Conservation (phyloP, 2,797 vertebrate species). For the Scyliorhinus canicula region DNA sequence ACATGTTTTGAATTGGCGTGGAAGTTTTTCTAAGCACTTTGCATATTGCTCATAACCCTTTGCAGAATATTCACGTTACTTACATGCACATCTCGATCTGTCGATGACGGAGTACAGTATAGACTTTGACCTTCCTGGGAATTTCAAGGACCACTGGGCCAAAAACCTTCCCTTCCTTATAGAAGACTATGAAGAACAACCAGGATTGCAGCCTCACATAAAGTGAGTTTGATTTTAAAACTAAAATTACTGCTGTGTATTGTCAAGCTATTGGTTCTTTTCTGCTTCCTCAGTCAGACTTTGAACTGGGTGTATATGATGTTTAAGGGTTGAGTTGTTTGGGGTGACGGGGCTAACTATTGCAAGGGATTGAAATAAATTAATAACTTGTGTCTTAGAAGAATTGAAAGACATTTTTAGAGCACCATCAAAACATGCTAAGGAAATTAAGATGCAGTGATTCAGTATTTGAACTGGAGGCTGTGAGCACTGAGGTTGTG, state of each 20-base stretch:
- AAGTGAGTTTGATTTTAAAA: conserved; percentile 64
- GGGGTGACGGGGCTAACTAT: not conserved
- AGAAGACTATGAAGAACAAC: conserved; percentile 93
- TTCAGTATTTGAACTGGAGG: no score
- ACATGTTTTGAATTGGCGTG: not conserved
- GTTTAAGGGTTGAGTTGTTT: not conserved
- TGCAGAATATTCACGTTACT: conserved; percentile 89
- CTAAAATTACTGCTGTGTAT: not conserved
- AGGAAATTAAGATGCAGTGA: not conserved
- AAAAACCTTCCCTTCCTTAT: conserved; percentile 94
- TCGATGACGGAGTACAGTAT: conserved; percentile 86
- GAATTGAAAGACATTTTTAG: not conserved
- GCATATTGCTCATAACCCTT: not conserved
- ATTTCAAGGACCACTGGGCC: conserved; percentile 97
- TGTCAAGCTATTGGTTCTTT: conserved; percentile 24
- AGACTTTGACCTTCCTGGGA: conserved; percentile 83
- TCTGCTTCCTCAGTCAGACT: not conserved
- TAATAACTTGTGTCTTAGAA: not conserved
- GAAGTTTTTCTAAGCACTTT: not conserved
- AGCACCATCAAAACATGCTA: not conserved
- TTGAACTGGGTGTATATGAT: not conserved
- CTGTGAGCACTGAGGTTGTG: not conserved
- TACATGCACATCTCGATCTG: conserved; percentile 89
- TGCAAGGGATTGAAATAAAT: not conserved
- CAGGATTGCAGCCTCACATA: conserved; percentile 90